Conservation (phyloP, 1,140 invertebrate species). For the Watersipora subatra region DNA sequence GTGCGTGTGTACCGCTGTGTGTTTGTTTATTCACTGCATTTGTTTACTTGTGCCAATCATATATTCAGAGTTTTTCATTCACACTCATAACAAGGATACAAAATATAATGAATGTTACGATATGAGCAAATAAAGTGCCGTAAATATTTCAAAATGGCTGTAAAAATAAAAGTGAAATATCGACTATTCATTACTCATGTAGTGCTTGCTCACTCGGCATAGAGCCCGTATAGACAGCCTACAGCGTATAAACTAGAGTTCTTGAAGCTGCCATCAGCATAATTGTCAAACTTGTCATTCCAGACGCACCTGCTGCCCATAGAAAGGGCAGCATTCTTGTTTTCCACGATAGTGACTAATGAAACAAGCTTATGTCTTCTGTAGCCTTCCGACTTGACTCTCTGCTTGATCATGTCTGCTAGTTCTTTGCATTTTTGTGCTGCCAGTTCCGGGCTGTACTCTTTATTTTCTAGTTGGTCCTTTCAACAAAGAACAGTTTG, state of each 20-base stretch:
- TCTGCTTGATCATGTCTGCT: constrained; percentile 26
- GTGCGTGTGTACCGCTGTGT: too few species aligned
- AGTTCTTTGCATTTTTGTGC: constrained; percentile 17
- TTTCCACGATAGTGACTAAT: constrained; percentile 24
- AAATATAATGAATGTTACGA: too few species aligned
- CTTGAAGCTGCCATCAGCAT: constrained; percentile 19
- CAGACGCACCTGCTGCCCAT: constrained; percentile 30
- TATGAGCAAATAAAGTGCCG: too few species aligned
- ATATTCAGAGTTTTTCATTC: too few species aligned
- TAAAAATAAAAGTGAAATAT: too few species aligned
- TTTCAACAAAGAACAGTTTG: too few species aligned
- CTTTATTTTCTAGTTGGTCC: constrained; percentile 18
- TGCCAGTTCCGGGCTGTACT: constrained; percentile 16
- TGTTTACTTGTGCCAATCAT: too few species aligned
- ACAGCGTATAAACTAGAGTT: constrained; percentile 21
- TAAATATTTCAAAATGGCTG: too few species aligned
- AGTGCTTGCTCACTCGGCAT: constrained; percentile 28
- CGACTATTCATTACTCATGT: too few species aligned
- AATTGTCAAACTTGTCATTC: constrained; percentile 32
- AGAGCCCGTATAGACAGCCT: constrained; percentile 32
- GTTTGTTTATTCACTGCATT: too few species aligned
- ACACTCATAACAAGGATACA: too few species aligned
- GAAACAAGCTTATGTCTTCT: constrained; percentile 29
- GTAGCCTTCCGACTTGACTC: constrained; percentile 20
- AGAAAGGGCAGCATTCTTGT: constrained; percentile 21